Conservation (phyloP, 2,888 invertebrate species). For the Lypha dubia region DNA sequence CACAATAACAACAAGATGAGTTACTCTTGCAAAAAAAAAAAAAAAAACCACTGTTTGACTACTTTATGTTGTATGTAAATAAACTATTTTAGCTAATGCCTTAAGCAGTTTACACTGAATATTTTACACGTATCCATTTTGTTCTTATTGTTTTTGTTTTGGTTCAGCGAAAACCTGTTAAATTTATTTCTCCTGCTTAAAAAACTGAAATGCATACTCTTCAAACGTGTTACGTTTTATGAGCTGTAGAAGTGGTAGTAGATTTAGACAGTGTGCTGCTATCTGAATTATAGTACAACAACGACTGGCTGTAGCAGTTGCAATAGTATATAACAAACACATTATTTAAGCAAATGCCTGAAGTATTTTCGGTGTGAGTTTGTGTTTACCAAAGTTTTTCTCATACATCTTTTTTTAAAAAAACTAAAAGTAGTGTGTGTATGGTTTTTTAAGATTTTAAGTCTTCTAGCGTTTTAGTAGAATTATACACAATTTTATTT, state of each 20-base stretch:
- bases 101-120: constrained; percentile 63
- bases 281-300: neutral
- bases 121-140: constrained; percentile 37
- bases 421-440: constrained; percentile 5
- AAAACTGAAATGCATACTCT: constrained; percentile 14
- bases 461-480: constrained; percentile 56
- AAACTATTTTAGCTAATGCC: constrained; percentile 57
- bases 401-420: constrained; percentile 15
- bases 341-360: constrained; percentile 66
- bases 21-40: constrained; percentile 3
- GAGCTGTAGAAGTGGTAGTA: constrained; percentile 10
- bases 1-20: constrained; percentile 9
- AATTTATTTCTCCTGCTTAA: constrained; percentile 11
- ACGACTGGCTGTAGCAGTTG: constrained; percentile 12
- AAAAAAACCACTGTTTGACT: neutral
- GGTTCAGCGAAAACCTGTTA: constrained; percentile 1
- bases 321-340: constrained; percentile 40
- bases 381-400: constrained; percentile 46
- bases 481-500: constrained; percentile 17
- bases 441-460: constrained; percentile 44
- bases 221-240: constrained; percentile 9
- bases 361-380: constrained; percentile 46
- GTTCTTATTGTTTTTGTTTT: neutral
- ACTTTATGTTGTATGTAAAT: constrained; percentile 38
- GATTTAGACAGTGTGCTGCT: constrained; percentile 17